Percentiles rank a stretch among this genome's conserved stretches.
These are phyloP conservation scores for Cosmorhoe ocellata DNA, from an alignment of 2,888 invertebrate genomes.

Conservation along the genomic window DNA sequence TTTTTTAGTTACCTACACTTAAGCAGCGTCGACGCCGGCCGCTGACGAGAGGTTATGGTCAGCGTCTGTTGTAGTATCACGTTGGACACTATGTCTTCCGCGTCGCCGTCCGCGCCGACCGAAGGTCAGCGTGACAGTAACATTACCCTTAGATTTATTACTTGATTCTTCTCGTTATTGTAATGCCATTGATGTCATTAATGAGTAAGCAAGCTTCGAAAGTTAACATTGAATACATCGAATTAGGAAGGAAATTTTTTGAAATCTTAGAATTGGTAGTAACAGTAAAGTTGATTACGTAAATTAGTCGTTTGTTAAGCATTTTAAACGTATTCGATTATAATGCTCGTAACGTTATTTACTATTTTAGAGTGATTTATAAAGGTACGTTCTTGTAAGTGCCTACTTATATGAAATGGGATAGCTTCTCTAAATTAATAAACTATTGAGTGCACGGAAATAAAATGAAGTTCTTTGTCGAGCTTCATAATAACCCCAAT, in stretches of 20 bases:
- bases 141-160: neutral
- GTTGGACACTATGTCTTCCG: too few species aligned
- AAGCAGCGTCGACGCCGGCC: too few species aligned
- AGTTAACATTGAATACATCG: conserved; percentile 73
- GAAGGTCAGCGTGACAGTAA: too few species aligned
- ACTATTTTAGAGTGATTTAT: conserved; percentile 46
- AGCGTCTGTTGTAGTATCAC: too few species aligned
- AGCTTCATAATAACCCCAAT: conserved; percentile 32
- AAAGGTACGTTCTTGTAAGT: conserved; percentile 36
- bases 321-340: conserved; percentile 54
- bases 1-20: too few species aligned
- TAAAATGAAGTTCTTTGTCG: conserved; percentile 37
- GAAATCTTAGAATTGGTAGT: conserved; percentile 57
- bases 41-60: too few species aligned
- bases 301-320: conserved; percentile 57
- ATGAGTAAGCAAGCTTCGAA: conserved; percentile 61
- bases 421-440: conserved; percentile 39
- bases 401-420: conserved; percentile 55
- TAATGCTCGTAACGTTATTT: conserved; percentile 48
- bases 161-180: conserved; percentile 53
- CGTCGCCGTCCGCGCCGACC: too few species aligned
- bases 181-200: conserved; percentile 66
- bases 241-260: conserved; percentile 65
- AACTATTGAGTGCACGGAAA: conserved; percentile 36
- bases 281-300: conserved; percentile 53